These are phyloP conservation scores for Potamilus streckersoni DNA, from an alignment of 1,140 invertebrate species.

Conservation along the genomic window DNA sequence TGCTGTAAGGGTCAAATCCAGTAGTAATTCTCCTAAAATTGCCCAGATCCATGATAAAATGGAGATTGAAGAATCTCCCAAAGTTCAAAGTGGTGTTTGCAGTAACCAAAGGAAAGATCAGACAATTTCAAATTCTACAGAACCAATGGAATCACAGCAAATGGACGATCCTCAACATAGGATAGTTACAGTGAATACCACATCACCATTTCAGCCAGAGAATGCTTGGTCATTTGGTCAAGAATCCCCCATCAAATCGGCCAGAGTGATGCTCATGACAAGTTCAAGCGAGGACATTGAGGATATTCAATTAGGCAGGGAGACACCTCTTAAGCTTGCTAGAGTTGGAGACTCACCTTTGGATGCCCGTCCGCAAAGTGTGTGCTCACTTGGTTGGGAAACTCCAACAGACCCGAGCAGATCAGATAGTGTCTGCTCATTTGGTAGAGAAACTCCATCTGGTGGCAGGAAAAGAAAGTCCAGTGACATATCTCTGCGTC, in stretches of 20 bases:
- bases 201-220: constrained; percentile 23
- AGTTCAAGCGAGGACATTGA: too few relatives aligned
- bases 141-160: too few relatives aligned
- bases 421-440: constrained; percentile 25
- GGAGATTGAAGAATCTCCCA: too few relatives aligned
- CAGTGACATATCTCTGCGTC: constrained; percentile 6
- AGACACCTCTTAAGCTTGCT: too few relatives aligned
- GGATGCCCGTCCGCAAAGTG: constrained; percentile 7
- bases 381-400: constrained; percentile 12
- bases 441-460: constrained; percentile 31
- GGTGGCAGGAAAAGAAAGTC: constrained; percentile 26
- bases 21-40: too few relatives aligned
- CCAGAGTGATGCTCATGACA: not conserved
- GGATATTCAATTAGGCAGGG: too few relatives aligned
- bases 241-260: constrained; percentile 11
- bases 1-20: too few relatives aligned
- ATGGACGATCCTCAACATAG: constrained; percentile 17
- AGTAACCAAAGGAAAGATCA: too few relatives aligned
- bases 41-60: too few relatives aligned
- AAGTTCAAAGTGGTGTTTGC: too few relatives aligned
- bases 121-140: too few relatives aligned
- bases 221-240: constrained; percentile 7
- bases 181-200: constrained; percentile 25
- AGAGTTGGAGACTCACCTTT: too few relatives aligned
- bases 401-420: constrained; percentile 13